Evolutionary conservation across 2,113 vertebrate species (phyloP), one percentile per base, ranked within the genome.

Genomic region (Actinemys pallida): DNA sequence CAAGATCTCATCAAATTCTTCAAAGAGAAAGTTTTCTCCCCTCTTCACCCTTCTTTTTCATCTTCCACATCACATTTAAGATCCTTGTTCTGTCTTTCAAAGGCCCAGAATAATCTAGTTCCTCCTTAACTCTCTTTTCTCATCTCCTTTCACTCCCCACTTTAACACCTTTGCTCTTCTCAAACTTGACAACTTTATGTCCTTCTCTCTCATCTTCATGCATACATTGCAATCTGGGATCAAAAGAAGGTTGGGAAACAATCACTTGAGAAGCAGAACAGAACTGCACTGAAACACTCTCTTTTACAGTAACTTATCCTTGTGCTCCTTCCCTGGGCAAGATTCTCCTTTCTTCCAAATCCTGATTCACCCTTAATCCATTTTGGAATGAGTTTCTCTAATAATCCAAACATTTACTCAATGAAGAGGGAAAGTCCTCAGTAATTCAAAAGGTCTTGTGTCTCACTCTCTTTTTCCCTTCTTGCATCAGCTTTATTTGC

Each of bases 171-270:
- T 87, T 87, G 1, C 12, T 76, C 5, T 72, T 2, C 25, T 56
- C 54, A 92, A 93, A 56, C 3, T 2, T 90, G 29, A n/a, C 13
- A 25, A 24, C 1, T 85, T 88, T 83, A 27, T 89, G 45, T n/a
- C 56, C 1, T 90, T 81, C 14, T 3, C 52, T 92, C 24, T 90
- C 4, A 72, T 78, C 57, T 92, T 92, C 79, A 88, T 56, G n/a
- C 25, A 35, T 13, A 31, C 11, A 4, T 24, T 87, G 6, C 31
- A 19, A 3, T 85, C 24, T 94, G 0, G 0, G 1, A 0, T 52
- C 65, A 22, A 86, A 56, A 59, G 79, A 12, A 84, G 14, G 6
- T 5, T 75, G 6, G 13, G 62, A n/a, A 95, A 69, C 16, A 78
- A 45, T 8, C 0, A 0, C 5, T 52, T n/a, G 5, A 92, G 52